Evolutionary conservation across 2,797 vertebrate species (phyloP).

Genomic region (Loris lydekkerianus): DNA sequence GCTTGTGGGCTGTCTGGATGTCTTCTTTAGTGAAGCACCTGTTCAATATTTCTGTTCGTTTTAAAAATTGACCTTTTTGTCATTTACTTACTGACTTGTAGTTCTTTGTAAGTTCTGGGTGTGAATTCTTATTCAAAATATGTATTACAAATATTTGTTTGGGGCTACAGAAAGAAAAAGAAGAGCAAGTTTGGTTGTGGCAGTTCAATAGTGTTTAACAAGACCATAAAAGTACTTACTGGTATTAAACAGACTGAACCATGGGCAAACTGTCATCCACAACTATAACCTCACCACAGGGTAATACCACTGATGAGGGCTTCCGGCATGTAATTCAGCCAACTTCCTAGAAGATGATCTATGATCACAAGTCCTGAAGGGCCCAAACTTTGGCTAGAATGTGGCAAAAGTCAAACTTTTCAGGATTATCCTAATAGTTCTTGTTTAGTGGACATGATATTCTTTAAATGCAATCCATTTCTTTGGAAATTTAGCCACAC

Average conservation of each 20-base stretch:
- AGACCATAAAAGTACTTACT: neutral
- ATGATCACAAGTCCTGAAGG: neutral
- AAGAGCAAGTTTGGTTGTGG: neutral
- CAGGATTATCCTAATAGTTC: neutral
- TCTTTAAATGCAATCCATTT: neutral
- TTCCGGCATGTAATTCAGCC: neutral
- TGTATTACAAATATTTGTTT: neutral
- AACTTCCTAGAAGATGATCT: neutral
- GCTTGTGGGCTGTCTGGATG: neutral
- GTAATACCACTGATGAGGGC: neutral
- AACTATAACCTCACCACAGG: neutral
- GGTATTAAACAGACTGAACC: neutral
- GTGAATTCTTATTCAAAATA: neutral
- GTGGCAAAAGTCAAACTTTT: neutral
- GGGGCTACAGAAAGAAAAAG: neutral
- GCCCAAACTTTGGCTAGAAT: neutral
- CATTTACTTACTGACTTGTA: neutral
- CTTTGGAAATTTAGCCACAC: neutral
- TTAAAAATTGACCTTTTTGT: neutral
- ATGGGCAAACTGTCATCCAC: neutral
- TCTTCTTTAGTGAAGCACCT: neutral
- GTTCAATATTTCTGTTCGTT: neutral
- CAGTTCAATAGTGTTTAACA: neutral
- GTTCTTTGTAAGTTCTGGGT: neutral
- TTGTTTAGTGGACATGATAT: neutral